Conservation (phyloP, 2,888 invertebrate genomes). For the Epistrophe eligans region DNA sequence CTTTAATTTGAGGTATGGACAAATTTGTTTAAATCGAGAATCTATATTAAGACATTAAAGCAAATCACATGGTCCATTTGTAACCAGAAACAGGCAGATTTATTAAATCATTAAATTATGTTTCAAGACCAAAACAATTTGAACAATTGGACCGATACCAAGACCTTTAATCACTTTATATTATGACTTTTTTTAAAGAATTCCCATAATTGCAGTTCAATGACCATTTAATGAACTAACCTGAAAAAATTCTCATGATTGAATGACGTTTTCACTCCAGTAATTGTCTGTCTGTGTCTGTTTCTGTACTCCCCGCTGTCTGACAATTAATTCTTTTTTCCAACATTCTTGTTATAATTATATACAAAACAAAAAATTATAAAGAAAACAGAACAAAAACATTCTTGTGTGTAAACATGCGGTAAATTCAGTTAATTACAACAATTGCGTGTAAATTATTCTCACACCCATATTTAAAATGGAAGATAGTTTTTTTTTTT, state of each 20-base stretch:
- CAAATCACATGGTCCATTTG: too few relatives aligned
- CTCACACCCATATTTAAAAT: constrained; percentile 45
- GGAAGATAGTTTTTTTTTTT: constrained; percentile 15
- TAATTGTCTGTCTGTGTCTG: constrained; percentile 8
- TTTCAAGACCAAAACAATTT: too few relatives aligned
- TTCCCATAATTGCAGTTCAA: constrained; percentile 29
- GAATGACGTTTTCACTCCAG: constrained; percentile 16
- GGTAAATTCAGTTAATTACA: constrained; percentile 51
- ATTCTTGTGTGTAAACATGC: constrained; percentile 34
- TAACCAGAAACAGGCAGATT: too few relatives aligned
- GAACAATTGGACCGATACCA: not conserved
- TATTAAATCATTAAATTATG: too few relatives aligned
- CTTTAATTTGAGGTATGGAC: too few relatives aligned
- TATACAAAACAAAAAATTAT: not conserved
- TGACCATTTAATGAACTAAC: constrained; percentile 42
- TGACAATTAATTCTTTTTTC: constrained; percentile 31
- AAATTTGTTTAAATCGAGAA: too few relatives aligned
- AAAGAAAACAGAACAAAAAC: constrained; percentile 22
- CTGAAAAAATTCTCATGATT: constrained; percentile 34
- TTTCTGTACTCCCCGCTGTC: constrained; percentile 14
- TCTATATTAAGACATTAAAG: too few relatives aligned
- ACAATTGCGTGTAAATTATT: constrained; percentile 59
- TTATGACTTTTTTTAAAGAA: too few relatives aligned
- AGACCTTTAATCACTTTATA: too few relatives aligned
- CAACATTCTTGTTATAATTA: constrained; percentile 31